Conservation (phyloP, 2,797 vertebrate species). For the Lycodopsis pacificus region DNA sequence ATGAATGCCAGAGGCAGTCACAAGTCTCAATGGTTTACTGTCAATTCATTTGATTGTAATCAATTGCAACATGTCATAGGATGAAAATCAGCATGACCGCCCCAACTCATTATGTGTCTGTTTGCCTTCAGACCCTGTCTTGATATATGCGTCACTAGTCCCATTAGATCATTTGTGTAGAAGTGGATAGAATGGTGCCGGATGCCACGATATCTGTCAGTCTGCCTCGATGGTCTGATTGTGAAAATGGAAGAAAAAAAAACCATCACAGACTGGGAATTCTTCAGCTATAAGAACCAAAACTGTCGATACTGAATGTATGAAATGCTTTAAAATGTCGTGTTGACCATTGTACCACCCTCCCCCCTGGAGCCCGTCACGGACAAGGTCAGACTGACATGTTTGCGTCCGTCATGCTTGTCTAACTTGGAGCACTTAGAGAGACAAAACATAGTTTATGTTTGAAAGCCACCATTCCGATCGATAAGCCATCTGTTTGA, state of each 20-base stretch:
- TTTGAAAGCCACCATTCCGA: conserved; percentile 34
- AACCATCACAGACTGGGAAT: background rate
- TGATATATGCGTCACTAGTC: background rate
- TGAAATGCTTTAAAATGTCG: conserved; percentile 14
- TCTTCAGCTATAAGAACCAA: background rate
- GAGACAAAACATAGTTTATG: conserved; percentile 28
- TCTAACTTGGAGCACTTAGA: conserved; percentile 33
- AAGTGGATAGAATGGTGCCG: background rate
- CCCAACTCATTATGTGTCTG: conserved; percentile 18
- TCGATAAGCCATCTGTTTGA: conserved; percentile 52
- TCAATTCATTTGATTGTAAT: conserved; percentile 34
- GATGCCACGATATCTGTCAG: conserved; percentile 14
- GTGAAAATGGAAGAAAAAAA: background rate
- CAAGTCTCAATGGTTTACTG: conserved; percentile 19
- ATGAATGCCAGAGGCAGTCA: conserved; percentile 23
- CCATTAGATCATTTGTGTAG: conserved; percentile 14
- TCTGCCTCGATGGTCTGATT: background rate
- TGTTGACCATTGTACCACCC: background rate
- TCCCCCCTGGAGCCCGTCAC: conserved; percentile 37
- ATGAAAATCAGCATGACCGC: conserved; percentile 11
- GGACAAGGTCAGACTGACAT: conserved; percentile 53
- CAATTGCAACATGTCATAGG: conserved; percentile 23
- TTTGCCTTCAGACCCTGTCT: conserved; percentile 22
- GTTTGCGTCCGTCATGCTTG: conserved; percentile 26
- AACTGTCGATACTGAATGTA: background rate